Conservation (phyloP, 2,113 vertebrate genomes). For the Ovibos moschatus region DNA sequence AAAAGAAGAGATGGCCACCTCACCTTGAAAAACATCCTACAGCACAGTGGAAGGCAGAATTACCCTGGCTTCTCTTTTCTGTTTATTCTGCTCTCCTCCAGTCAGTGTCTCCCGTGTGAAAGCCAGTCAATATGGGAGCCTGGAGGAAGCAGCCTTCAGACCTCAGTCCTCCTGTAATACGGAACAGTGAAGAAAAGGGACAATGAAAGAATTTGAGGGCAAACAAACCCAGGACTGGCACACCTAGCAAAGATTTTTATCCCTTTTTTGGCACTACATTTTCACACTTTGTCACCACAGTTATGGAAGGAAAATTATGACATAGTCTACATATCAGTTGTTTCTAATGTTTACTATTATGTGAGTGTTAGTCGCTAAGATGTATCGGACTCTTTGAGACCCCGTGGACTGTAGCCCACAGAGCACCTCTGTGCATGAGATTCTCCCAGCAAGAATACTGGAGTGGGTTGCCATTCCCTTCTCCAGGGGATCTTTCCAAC, state of each 20-base stretch:
- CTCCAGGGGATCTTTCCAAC: not conserved
- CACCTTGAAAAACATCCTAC: not conserved
- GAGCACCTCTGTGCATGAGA: not conserved
- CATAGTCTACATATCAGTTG: not conserved
- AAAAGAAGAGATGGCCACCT: no score
- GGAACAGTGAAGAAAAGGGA: not conserved
- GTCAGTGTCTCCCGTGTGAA: not conserved
- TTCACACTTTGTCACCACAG: not conserved
- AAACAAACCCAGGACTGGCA: not conserved
- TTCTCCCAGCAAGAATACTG: not conserved
- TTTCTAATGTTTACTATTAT: not conserved
- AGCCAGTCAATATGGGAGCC: not conserved
- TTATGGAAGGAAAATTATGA: not conserved
- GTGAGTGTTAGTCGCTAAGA: rapidly evolving
- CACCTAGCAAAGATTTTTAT: not conserved
- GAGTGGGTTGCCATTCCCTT: not conserved
- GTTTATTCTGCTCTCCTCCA: not conserved
- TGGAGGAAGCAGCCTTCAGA: not conserved
- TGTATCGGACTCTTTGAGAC: not conserved
- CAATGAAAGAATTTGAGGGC: not conserved
- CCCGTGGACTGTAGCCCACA: rapidly evolving
- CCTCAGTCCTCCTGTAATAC: not conserved
- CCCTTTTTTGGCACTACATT: not conserved
- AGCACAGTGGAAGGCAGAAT: not conserved
- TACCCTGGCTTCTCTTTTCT: not conserved